These are phyloP conservation scores for Labeo calbasu DNA, from an alignment of 2,797 vertebrate species.

Conservation along the genomic window DNA sequence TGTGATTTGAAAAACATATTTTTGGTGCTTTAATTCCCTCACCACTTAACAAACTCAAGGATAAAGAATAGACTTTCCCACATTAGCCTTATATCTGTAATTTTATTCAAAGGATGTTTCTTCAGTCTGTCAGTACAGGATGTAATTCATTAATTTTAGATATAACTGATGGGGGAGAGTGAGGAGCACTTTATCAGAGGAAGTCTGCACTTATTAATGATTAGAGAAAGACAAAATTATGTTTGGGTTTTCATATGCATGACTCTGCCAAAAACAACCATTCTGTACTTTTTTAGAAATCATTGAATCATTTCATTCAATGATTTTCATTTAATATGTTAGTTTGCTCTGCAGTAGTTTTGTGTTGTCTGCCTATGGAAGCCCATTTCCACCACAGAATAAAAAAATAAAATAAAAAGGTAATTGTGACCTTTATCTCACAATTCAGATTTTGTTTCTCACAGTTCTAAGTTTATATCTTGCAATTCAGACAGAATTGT, in stretches of 20 bases:
- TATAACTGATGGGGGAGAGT: background rate
- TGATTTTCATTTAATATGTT: background rate
- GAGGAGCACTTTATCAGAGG: conserved; percentile 8
- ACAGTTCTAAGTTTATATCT: background rate
- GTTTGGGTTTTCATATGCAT: background rate
- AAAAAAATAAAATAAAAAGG: background rate
- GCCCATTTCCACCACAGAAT: background rate
- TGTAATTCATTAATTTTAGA: conserved; percentile 19
- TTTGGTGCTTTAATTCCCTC: background rate
- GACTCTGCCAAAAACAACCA: background rate
- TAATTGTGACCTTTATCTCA: background rate
- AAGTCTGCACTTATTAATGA: background rate
- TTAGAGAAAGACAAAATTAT: background rate
- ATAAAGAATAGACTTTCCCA: conserved; percentile 1
- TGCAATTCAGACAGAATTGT: background rate
- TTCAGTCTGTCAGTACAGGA: conserved; percentile 15
- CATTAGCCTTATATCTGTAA: background rate
- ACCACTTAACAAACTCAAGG: background rate
- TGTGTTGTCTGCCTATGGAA: background rate
- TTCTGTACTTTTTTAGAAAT: background rate
- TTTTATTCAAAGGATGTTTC: conserved; percentile 21
- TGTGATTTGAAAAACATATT: background rate
- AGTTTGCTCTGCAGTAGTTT: background rate
- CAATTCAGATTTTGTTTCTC: background rate
- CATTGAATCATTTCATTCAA: background rate